Percentiles rank a stretch among this genome's conserved stretches.
phyloP scores from a whole-genome alignment of 2,888 invertebrate genomes.

The Cosmopolites sordidus region DNA sequence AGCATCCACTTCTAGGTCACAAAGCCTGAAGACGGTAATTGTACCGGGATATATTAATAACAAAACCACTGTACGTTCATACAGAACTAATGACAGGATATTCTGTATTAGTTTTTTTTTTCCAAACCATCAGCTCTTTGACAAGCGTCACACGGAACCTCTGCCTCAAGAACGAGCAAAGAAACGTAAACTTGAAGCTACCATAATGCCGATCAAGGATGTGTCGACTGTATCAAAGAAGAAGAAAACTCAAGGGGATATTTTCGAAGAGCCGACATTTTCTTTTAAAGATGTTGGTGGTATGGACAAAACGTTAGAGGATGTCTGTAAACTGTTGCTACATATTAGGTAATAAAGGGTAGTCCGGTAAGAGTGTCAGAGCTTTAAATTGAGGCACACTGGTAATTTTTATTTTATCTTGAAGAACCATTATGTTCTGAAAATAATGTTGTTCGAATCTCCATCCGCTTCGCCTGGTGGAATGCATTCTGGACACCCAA shows the following conservation, averaged over 20 bases:
- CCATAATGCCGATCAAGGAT: conserved; percentile 21
- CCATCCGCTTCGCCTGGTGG: too few species aligned
- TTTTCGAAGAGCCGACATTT: conserved; percentile 42
- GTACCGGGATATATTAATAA: conserved; percentile 6
- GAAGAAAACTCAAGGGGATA: conserved; percentile 41
- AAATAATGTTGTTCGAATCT: too few species aligned
- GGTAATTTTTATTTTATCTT: too few species aligned
- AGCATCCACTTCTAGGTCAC: neutral
- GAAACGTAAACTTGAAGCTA: conserved; percentile 30
- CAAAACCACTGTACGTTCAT: conserved; percentile 5
- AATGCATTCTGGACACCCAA: too few species aligned
- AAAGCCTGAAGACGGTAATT: neutral
- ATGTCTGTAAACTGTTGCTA: conserved; percentile 21
- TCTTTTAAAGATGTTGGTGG: conserved; percentile 24
- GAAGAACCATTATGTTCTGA: too few species aligned
- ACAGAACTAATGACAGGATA: too few species aligned
- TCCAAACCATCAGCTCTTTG: conserved; percentile 22
- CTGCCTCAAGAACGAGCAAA: conserved; percentile 16
- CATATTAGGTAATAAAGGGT: conserved; percentile 12
- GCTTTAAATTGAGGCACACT: too few species aligned
- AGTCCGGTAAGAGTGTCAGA: too few species aligned
- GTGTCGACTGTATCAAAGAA: conserved; percentile 35
- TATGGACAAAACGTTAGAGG: conserved; percentile 22
- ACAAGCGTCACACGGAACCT: conserved; percentile 45
- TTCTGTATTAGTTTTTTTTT: too few species aligned